A percentile compares a stretch with the other conserved stretches of the same genome.
Evolutionary conservation across 1,140 invertebrate genomes (phyloP).

Genomic region (Drosophila lacteicornis): DNA sequence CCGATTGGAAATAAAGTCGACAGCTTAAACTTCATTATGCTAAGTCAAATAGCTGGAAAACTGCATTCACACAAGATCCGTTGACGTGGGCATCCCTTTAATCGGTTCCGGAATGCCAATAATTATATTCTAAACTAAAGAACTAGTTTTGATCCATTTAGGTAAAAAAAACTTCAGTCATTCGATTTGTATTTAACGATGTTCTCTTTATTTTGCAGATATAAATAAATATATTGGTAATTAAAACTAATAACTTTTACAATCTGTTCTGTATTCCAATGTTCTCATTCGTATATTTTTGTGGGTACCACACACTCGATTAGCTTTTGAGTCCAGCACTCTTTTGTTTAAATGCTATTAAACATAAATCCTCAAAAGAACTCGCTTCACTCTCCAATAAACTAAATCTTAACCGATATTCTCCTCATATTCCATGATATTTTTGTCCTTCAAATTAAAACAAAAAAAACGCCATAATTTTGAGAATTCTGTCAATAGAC

Average conservation of each 20-base stretch:
- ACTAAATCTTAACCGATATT: conserved; percentile 33
- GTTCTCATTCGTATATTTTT: conserved; percentile 32
- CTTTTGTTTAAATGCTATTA: conserved; percentile 36
- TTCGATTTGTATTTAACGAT: conserved; percentile 66
- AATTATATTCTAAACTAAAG: too few relatives aligned
- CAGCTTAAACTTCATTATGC: too few relatives aligned
- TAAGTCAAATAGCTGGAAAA: too few relatives aligned
- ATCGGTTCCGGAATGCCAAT: too few relatives aligned
- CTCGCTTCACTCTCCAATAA: conserved; percentile 41
- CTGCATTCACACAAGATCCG: too few relatives aligned
- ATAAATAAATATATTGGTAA: conserved; percentile 80
- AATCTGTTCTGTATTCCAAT: conserved; percentile 48
- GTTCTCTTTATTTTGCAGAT: conserved; percentile 79
- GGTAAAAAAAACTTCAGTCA: not conserved
- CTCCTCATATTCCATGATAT: conserved; percentile 47
- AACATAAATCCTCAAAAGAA: conserved; percentile 58
- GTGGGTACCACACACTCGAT: conserved; percentile 40
- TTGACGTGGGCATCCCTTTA: not conserved
- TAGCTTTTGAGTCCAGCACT: conserved; percentile 35
- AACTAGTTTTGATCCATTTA: too few relatives aligned
- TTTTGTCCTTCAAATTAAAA: conserved; percentile 33
- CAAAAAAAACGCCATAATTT: conserved; percentile 1
- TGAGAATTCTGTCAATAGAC: conserved; percentile 34
- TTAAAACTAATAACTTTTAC: conserved; percentile 79
- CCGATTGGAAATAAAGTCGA: too few relatives aligned